Evolutionary conservation across 1,140 invertebrate genomes (phyloP).

Genomic region (Holotrichia oblita): DNA sequence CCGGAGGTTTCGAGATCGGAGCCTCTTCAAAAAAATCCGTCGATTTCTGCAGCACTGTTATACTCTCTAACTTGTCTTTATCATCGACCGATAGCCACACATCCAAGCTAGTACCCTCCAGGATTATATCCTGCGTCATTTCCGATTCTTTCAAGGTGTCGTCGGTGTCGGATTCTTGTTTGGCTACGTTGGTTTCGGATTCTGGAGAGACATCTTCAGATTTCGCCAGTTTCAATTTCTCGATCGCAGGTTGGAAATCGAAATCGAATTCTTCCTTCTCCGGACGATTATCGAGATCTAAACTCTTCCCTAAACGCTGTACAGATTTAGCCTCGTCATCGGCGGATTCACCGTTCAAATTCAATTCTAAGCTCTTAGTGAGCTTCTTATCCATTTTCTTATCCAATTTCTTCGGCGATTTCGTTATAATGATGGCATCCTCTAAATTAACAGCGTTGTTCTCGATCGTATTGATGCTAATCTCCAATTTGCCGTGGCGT

Average conservation of each 20-base stretch:
- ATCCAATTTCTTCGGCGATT: conserved; percentile 74
- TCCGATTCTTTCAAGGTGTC: conserved; percentile 45
- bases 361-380: conserved; percentile 71
- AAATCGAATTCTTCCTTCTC: conserved; percentile 56
- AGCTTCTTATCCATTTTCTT: conserved; percentile 72
- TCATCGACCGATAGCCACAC: conserved; percentile 61
- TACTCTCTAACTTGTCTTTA: conserved; percentile 57
- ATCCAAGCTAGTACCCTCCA: conserved; percentile 62
- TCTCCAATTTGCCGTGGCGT: conserved; percentile 59
- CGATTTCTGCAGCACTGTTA: conserved; percentile 58
- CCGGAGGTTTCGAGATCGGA: conserved; percentile 54
- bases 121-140: conserved; percentile 55
- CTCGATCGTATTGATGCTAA: conserved; percentile 61
- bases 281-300: conserved; percentile 56
- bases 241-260: conserved; percentile 69
- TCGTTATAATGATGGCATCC: conserved; percentile 69
- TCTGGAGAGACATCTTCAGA: conserved; percentile 52
- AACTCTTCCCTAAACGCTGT: conserved; percentile 58
- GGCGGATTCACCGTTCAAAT: conserved; percentile 51
- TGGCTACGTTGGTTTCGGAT: conserved; percentile 60
- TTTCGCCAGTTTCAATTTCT: conserved; percentile 45
- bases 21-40: conserved; percentile 60
- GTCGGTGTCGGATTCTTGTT: conserved; percentile 34
- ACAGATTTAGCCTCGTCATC: conserved; percentile 50
- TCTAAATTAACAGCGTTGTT: conserved; percentile 56